A percentile compares a stretch with the other conserved stretches of the same genome.
Conservation (phyloP, 2,113 vertebrate species). For the Centropus unirufus region DNA sequence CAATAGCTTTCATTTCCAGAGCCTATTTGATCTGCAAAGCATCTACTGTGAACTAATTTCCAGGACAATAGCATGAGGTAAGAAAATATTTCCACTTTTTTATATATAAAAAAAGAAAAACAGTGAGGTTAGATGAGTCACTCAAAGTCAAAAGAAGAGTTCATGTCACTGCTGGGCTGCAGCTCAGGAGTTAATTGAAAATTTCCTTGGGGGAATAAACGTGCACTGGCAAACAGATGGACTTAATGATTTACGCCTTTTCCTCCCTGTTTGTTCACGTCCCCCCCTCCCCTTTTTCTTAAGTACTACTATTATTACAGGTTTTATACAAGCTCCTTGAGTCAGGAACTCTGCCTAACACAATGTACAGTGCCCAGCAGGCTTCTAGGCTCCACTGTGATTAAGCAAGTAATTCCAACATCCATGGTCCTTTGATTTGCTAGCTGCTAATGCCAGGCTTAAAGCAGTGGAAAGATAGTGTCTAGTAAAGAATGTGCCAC, state of each 20-base stretch:
- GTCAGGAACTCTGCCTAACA: neutral
- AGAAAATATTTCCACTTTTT: constrained; percentile 2
- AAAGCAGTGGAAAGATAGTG: neutral
- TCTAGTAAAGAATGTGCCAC: neutral
- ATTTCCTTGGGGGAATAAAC: neutral
- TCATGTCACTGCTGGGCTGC: neutral
- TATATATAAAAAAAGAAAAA: neutral
- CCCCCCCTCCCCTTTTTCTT: neutral
- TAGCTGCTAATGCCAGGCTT: neutral
- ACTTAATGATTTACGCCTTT: neutral
- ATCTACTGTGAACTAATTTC: neutral
- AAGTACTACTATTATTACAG: neutral
- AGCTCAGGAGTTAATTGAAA: constrained; percentile 18
- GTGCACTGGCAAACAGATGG: neutral
- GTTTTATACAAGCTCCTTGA: neutral
- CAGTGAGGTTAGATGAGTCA: neutral
- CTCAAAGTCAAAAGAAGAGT: neutral
- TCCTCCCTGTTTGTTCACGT: neutral
- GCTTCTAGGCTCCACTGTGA: neutral
- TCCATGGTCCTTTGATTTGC: neutral
- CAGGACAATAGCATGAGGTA: neutral
- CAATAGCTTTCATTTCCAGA: neutral
- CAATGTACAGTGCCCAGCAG: neutral
- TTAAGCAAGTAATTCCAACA: neutral
- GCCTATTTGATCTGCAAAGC: neutral